phyloP scores from a whole-genome alignment of 2,888 invertebrate genomes.

The Campoletis raptor region DNA sequence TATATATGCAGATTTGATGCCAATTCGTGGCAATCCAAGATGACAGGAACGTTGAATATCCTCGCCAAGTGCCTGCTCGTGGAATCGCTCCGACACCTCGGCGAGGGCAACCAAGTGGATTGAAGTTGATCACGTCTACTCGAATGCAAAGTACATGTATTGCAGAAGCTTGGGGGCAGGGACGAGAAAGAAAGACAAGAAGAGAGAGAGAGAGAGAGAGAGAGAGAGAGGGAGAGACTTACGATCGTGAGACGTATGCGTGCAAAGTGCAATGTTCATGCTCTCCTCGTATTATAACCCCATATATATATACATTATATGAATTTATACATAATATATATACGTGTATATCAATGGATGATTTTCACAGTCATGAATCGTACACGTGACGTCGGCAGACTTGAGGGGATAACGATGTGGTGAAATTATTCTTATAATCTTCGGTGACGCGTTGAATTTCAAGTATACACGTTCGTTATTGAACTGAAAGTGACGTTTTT shows the following conservation, averaged over 20 bases:
- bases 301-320: neutral
- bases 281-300: conserved; percentile 13
- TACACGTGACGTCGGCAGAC: conserved; percentile 8
- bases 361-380: conserved; percentile 41
- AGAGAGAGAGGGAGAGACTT: neutral
- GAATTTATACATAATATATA: neutral
- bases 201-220: neutral
- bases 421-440: conserved; percentile 39
- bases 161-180: conserved; percentile 21
- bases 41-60: conserved; percentile 43
- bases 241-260: conserved; percentile 24
- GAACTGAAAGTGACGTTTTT: neutral
- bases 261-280: conserved; percentile 47
- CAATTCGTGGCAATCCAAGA: conserved; percentile 38
- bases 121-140: conserved; percentile 40
- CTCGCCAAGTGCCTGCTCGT: conserved; percentile 37
- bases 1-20: conserved; percentile 22
- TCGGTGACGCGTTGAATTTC: conserved; percentile 46
- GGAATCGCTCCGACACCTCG: conserved; percentile 48
- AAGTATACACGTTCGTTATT: conserved; percentile 7
- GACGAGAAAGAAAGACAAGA: neutral
- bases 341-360: conserved; percentile 11
- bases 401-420: conserved; percentile 34
- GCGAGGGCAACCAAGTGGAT: conserved; percentile 45
- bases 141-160: conserved; percentile 20